A percentile compares a stretch with the other conserved stretches of the same genome.
Conservation (phyloP, 2,888 invertebrate genomes). For the Aporophyla nigra region DNA sequence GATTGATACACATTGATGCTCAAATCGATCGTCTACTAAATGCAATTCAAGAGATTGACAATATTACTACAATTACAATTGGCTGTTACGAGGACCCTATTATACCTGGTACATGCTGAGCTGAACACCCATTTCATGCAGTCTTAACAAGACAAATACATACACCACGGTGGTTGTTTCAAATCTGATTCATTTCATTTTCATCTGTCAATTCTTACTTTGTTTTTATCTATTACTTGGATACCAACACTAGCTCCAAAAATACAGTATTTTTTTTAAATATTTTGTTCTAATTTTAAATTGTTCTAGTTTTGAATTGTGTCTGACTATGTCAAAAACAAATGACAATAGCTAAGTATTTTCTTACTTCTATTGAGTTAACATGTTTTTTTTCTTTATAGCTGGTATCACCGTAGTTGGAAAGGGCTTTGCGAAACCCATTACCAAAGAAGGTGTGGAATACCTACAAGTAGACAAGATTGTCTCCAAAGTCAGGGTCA, state of each 20-base stretch:
- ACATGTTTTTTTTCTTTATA: conserved; percentile 68
- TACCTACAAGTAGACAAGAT: conserved; percentile 92
- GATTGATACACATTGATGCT: no score
- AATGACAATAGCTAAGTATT: background rate
- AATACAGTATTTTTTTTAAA: background rate
- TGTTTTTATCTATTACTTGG: background rate
- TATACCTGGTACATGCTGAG: background rate
- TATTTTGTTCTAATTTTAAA: background rate
- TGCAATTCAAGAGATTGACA: no score
- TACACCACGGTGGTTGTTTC: background rate
- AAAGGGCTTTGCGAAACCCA: conserved; percentile 91
- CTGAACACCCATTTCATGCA: background rate
- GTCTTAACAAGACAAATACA: background rate
- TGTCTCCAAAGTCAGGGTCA: conserved; percentile 91
- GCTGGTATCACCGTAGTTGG: conserved; percentile 91
- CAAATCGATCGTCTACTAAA: no score
- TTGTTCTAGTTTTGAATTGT: background rate
- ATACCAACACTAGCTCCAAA: background rate
- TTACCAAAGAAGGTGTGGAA: conserved; percentile 91
- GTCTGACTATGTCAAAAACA: background rate
- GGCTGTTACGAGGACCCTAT: no score
- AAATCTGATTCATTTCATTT: background rate
- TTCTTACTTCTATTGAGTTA: background rate
- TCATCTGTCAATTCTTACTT: background rate
- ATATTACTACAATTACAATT: no score